Evolutionary conservation across 2,797 vertebrate species (phyloP).

Genomic region (Characodon lateralis): DNA sequence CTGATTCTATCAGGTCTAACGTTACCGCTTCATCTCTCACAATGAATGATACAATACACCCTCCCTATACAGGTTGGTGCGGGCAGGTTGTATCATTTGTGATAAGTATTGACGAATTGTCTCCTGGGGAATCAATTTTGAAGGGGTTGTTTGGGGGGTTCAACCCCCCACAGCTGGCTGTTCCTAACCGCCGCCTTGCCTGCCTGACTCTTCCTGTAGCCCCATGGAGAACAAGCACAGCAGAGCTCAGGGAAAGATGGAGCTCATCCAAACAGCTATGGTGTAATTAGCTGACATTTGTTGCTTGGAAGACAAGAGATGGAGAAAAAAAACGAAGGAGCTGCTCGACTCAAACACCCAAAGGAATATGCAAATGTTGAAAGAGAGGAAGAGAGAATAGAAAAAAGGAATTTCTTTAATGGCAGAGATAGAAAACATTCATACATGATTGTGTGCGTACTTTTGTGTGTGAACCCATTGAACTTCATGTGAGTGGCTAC

Average conservation of each 20-base stretch:
- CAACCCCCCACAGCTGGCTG: conserved; percentile 57
- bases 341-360: conserved; percentile 70
- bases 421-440: conserved; percentile 56
- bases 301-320: conserved; percentile 75
- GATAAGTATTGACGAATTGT: conserved; percentile 74
- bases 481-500: conserved; percentile 47
- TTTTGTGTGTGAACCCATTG: conserved; percentile 55
- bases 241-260: conserved; percentile 66
- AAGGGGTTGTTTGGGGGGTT: conserved; percentile 3
- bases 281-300: conserved; percentile 78
- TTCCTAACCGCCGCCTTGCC: conserved; percentile 58
- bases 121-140: conserved; percentile 70
- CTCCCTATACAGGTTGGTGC: conserved; percentile 43
- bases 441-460: conserved; percentile 20
- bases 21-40: conserved; percentile 50
- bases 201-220: conserved; percentile 59
- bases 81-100: conserved; percentile 62
- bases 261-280: conserved; percentile 74
- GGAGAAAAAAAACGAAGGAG: conserved; percentile 51
- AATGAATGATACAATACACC: conserved; percentile 64
- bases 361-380: conserved; percentile 74
- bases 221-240: conserved; percentile 63
- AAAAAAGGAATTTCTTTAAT: conserved; percentile 58
- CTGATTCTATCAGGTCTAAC: conserved; percentile 52
- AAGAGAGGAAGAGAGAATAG: conserved; percentile 51